phyloP scores from a whole-genome alignment of 1,140 invertebrate genomes.

The Brachionus calyciflorus region DNA sequence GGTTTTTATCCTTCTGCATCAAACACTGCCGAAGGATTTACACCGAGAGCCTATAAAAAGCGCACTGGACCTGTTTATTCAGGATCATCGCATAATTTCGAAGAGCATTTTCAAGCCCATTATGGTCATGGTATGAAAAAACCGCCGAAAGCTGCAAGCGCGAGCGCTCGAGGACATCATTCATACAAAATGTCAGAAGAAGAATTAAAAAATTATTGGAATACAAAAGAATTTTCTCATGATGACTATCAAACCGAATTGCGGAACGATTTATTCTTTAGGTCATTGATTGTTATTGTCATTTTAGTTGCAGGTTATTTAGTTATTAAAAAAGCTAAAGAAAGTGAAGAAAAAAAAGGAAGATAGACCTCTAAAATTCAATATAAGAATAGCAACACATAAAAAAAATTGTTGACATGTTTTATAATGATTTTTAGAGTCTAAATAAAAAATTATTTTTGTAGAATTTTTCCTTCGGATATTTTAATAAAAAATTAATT shows the following conservation, averaged over 20 bases:
- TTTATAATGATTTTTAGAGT: too few species aligned
- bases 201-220: conserved; percentile 45
- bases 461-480: too few species aligned
- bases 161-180: neutral
- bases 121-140: conserved; percentile 4
- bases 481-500: too few species aligned
- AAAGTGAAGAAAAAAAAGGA: neutral
- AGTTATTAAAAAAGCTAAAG: neutral
- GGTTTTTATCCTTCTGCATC: neutral
- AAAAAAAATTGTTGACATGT: too few species aligned
- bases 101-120: conserved; percentile 18
- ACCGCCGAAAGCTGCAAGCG: neutral
- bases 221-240: conserved; percentile 38
- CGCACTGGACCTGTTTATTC: neutral
- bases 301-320: conserved; percentile 12
- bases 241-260: conserved; percentile 10
- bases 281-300: neutral
- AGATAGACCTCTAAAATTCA: neutral
- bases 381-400: neutral
- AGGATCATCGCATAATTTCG: neutral
- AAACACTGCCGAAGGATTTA: neutral
- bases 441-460: too few species aligned
- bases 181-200: conserved; percentile 8
- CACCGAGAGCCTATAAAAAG: neutral
- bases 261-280: neutral